Conservation (phyloP, 2,888 invertebrate genomes). For the Drosophila multiciliata region DNA sequence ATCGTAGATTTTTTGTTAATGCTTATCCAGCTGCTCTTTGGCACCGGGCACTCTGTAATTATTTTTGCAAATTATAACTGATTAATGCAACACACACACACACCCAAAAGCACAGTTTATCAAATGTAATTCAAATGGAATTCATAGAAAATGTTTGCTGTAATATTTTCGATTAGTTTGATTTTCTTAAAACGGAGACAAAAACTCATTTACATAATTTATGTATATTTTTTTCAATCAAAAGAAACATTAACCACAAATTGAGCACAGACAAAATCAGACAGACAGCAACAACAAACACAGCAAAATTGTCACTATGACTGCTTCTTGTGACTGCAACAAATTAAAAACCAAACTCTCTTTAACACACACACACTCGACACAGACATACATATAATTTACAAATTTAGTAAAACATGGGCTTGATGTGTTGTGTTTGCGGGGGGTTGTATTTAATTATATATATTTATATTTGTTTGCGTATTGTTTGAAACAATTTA, state of each 20-base stretch:
- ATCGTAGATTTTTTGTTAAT: conserved; percentile 17
- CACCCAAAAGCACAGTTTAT: conserved; percentile 17
- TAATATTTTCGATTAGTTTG: background rate
- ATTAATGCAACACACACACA: conserved; percentile 1
- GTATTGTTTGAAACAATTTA: conserved; percentile 54
- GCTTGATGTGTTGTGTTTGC: conserved; percentile 31
- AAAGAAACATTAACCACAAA: conserved; percentile 45
- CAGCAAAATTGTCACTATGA: conserved; percentile 31
- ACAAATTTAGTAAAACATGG: conserved; percentile 54
- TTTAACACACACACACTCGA: conserved; percentile 16
- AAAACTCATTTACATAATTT: conserved; percentile 23
- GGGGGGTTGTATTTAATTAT: conserved; percentile 30
- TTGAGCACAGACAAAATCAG: conserved; percentile 46
- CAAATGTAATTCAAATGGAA: background rate
- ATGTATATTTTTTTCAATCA: conserved; percentile 25
- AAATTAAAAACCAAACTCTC: conserved; percentile 55
- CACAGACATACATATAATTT: conserved; percentile 41
- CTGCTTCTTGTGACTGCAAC: conserved; percentile 49
- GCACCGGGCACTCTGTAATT: conserved; percentile 50
- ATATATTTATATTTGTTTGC: conserved; percentile 23
- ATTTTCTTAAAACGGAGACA: conserved; percentile 30
- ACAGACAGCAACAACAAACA: conserved; percentile 28
- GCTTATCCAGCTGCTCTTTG: conserved; percentile 43
- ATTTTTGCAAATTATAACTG: background rate
- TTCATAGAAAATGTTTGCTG: background rate